Percentiles rank a stretch among this genome's conserved stretches.
phyloP scores from a whole-genome alignment of 2,797 vertebrate genomes.

The Buceros bicornis region DNA sequence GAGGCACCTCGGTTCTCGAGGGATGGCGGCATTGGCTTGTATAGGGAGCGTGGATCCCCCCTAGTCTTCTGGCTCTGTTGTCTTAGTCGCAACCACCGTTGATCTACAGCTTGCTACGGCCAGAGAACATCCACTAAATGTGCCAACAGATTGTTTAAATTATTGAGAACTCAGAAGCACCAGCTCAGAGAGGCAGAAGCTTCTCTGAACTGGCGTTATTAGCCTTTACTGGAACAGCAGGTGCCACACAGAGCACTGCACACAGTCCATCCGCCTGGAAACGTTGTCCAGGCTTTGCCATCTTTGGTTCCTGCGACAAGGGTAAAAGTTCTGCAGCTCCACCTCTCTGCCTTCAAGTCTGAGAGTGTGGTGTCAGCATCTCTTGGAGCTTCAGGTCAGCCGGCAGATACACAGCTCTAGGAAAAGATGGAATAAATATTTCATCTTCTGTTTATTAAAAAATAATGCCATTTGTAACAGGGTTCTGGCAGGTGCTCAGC shows the following conservation, averaged over 20 bases:
- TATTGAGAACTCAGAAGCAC: background rate
- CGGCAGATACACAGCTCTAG: background rate
- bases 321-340: background rate
- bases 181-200: slow-evolving; percentile 1
- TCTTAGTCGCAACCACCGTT: too few species aligned
- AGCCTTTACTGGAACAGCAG: slow-evolving; percentile 12
- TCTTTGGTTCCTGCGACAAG: background rate
- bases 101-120: background rate
- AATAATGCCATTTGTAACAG: background rate
- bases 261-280: background rate
- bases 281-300: background rate
- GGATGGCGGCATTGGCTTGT: background rate
- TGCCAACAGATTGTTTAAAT: background rate
- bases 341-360: background rate
- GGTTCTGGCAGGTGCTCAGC: slow-evolving; percentile 19
- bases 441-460: slow-evolving; percentile 16
- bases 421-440: slow-evolving; percentile 48
- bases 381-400: background rate
- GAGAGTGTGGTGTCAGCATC: background rate
- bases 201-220: background rate
- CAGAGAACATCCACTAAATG: background rate
- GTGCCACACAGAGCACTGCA: background rate
- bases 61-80: background rate
- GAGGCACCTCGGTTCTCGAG: background rate
- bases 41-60: too few species aligned